Evolutionary conservation across 2,113 vertebrate genomes (phyloP), one percentile per base, ranked within the genome.

Genomic region (Sturnira hondurensis): DNA sequence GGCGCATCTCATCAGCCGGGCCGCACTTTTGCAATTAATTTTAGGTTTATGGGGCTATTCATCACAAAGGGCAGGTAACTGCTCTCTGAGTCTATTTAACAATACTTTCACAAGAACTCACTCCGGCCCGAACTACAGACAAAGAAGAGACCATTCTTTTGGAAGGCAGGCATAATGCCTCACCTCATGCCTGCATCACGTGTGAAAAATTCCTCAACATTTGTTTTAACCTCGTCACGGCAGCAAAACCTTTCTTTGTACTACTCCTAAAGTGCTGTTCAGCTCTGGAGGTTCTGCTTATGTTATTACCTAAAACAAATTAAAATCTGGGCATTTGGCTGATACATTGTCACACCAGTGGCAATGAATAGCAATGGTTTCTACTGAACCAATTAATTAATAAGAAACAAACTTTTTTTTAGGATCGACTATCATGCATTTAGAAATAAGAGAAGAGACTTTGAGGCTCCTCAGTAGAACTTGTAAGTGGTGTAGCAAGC

Each of bases 1-100:
- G 98, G 96, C 88, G 97, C 38, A 90, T 97, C 98, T 98, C 98
- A 98, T 98, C 98, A 98, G 98, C 97, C 80, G 84, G 97, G 92
- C 96, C 97, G 95, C 97, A 98, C 98, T 99, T 98, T 98, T 97
- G 98, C 98, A 98, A 98, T 98, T 98, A 98, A 98, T 99, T 98
- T 98, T 95, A 97, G 97, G 98, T 98, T 97, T 97, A 89, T 96
- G 95, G 97, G 96, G 98, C 98, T 98, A 98, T 98, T 97, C 98
- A 98, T 99, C 98, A 98, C 98, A 98, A 89, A 97, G 95, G 93
- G 97, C 97, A 98, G 98, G 98, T 98, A 98, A 98, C 98, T 98
- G 98, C 98, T 98, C 90, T 90, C 4, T 97, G 98, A 98, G 97
- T 98, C 97, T 98, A 85, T 98, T 97, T 97, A 97, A 98, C 97